These are phyloP conservation scores for Archegozetes longisetosus DNA, from an alignment of 1,140 invertebrate species.

Conservation along the genomic window DNA sequence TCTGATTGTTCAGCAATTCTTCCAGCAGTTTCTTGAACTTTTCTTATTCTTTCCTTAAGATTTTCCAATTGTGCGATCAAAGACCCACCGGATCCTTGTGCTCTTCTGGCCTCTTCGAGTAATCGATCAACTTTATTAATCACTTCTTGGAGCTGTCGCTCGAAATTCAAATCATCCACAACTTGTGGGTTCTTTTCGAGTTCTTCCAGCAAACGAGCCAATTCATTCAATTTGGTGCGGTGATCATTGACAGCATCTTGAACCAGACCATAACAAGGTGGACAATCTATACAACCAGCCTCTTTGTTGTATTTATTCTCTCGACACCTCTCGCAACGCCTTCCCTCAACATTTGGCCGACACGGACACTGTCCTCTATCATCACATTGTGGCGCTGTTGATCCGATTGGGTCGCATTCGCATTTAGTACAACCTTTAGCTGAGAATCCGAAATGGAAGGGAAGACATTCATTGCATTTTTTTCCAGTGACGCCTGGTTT, in stretches of 20 bases:
- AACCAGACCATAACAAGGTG: slow-evolving; percentile 80
- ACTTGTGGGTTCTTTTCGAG: slow-evolving; percentile 56
- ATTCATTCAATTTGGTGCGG: slow-evolving; percentile 49
- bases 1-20: slow-evolving; percentile 29
- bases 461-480: slow-evolving; percentile 64
- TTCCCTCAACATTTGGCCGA: slow-evolving; percentile 73
- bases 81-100: slow-evolving; percentile 37
- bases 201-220: slow-evolving; percentile 48
- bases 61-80: slow-evolving; percentile 49
- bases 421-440: slow-evolving; percentile 63
- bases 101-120: slow-evolving; percentile 46
- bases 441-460: slow-evolving; percentile 78
- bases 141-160: slow-evolving; percentile 51
- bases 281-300: slow-evolving; percentile 66
- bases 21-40: slow-evolving; percentile 35
- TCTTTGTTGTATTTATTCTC: slow-evolving; percentile 78
- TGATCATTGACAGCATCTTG: slow-evolving; percentile 70
- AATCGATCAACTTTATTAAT: slow-evolving; percentile 50
- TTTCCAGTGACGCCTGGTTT: slow-evolving; percentile 63
- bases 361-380: slow-evolving; percentile 76
- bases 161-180: slow-evolving; percentile 66
- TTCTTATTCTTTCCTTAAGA: slow-evolving; percentile 43
- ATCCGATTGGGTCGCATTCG: slow-evolving; percentile 74
- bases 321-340: slow-evolving; percentile 77
- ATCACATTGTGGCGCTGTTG: slow-evolving; percentile 58